These are phyloP conservation scores for Drosophila lutescens DNA, from an alignment of 2,888 invertebrate genomes.

Conservation along the genomic window DNA sequence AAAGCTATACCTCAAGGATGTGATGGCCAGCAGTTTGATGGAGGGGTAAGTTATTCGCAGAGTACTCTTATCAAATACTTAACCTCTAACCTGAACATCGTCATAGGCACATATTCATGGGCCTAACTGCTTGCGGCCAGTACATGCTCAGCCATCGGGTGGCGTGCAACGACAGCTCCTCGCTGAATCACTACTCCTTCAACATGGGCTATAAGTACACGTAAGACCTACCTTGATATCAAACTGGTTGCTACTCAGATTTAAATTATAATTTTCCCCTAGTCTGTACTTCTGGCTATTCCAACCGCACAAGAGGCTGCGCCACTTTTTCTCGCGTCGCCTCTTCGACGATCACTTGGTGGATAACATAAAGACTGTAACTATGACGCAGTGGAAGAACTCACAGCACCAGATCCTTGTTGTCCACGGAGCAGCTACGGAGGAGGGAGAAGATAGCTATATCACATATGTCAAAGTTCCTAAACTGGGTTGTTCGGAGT, in stretches of 20 bases:
- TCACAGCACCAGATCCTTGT: constrained; percentile 86
- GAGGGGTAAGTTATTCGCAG: constrained; percentile 79
- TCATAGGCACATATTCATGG: constrained; percentile 94
- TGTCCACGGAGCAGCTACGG: constrained; percentile 85
- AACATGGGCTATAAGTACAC: constrained; percentile 87
- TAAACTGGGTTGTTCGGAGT: constrained; percentile 87
- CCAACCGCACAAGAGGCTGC: constrained; percentile 83
- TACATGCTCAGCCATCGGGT: constrained; percentile 93
- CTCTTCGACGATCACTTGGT: constrained; percentile 87
- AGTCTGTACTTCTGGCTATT: constrained; percentile 84
- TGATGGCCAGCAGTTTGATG: constrained; percentile 86
- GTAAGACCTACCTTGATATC: constrained; percentile 81
- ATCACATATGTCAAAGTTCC: constrained; percentile 85
- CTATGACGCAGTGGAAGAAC: constrained; percentile 87
- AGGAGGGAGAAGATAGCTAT: constrained; percentile 84
- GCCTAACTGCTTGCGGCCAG: constrained; percentile 96
- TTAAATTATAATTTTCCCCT: background rate
- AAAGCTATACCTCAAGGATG: constrained; percentile 87
- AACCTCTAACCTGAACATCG: background rate
- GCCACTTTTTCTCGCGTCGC: constrained; percentile 85
- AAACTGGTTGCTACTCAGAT: background rate
- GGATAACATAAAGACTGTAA: constrained; percentile 87
- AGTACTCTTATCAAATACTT: background rate
- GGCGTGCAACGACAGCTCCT: constrained; percentile 86
- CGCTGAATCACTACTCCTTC: constrained; percentile 86